These are phyloP conservation scores for Paracentrotus lividus DNA, from an alignment of 53 echinoderm and acorn worm genomes.

Conservation along the genomic window DNA sequence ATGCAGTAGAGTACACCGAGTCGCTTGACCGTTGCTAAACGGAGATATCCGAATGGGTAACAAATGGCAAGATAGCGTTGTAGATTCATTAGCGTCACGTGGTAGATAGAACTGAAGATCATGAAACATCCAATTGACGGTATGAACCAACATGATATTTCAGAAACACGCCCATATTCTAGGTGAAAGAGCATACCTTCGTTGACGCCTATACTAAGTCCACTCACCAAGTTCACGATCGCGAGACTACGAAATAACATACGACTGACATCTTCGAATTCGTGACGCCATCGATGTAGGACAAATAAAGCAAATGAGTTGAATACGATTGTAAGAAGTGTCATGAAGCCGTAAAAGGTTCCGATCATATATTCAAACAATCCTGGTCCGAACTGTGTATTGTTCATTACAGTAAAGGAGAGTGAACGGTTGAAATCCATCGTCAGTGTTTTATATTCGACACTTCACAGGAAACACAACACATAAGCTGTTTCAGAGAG, in stretches of 20 bases:
- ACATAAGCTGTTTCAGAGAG: no score
- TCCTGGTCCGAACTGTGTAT: not conserved
- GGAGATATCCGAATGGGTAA: not conserved
- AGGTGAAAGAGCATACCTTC: not conserved
- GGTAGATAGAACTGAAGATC: not conserved
- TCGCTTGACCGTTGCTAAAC: not conserved
- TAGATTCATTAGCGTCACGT: conserved; percentile 13
- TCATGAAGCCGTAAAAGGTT: conserved; percentile 1
- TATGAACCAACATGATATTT: not conserved
- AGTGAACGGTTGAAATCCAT: not conserved
- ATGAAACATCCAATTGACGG: not conserved
- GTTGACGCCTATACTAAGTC: not conserved
- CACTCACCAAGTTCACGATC: not conserved
- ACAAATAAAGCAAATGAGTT: not conserved
- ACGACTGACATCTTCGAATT: not conserved
- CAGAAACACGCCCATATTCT: not conserved
- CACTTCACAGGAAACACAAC: no score
- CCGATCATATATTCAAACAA: not conserved
- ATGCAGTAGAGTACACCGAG: not conserved
- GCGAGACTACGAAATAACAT: not conserved
- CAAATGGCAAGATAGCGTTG: conserved; percentile 8
- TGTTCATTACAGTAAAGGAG: not conserved
- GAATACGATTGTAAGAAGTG: not conserved
- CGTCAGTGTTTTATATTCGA: no score
- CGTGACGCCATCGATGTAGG: conserved; percentile 31